Evolutionary conservation across 2,888 invertebrate species (phyloP).

Genomic region (Ophion costatus): DNA sequence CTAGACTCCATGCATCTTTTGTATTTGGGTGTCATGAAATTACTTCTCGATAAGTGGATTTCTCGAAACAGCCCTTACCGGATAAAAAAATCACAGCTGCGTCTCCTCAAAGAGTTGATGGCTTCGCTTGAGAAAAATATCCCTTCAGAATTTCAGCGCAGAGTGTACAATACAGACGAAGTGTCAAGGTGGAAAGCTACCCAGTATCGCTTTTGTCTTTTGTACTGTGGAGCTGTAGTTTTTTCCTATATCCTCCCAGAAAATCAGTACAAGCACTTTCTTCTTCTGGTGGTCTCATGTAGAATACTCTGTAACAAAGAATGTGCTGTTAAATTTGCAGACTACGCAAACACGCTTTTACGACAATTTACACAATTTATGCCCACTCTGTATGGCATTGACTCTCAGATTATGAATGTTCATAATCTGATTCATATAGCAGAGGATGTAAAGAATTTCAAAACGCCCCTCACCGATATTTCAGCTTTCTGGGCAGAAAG

Average conservation of each 20-base stretch:
- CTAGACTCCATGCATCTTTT: too few species aligned
- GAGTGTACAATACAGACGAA: conserved; percentile 55
- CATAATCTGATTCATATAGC: conserved; percentile 49
- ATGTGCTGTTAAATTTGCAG: conserved; percentile 26
- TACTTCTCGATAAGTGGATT: too few species aligned
- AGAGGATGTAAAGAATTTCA: conserved; percentile 52
- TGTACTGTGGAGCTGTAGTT: conserved; percentile 52
- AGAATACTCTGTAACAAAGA: conserved; percentile 52
- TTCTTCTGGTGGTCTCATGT: conserved; percentile 45
- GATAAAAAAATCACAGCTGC: too few species aligned
- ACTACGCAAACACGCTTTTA: conserved; percentile 35
- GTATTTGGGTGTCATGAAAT: too few species aligned
- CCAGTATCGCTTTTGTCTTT: conserved; percentile 60
- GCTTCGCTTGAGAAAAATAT: conserved; percentile 4
- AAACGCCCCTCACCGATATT: conserved; percentile 51
- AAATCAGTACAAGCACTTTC: conserved; percentile 50
- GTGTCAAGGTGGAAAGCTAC: conserved; percentile 39
- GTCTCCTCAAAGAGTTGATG: too few species aligned
- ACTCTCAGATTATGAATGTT: conserved; percentile 46
- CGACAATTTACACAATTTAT: conserved; percentile 50
- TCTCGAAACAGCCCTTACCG: too few species aligned
- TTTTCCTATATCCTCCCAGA: conserved; percentile 10
- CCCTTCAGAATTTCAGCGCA: conserved; percentile 63
- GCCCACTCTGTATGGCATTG: conserved; percentile 55
- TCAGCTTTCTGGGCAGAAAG: conserved; percentile 63